Evolutionary conservation across 2,888 invertebrate species (phyloP), one percentile per base, ranked within the genome.

Genomic region (Petrolisthes manimaculis): DNA sequence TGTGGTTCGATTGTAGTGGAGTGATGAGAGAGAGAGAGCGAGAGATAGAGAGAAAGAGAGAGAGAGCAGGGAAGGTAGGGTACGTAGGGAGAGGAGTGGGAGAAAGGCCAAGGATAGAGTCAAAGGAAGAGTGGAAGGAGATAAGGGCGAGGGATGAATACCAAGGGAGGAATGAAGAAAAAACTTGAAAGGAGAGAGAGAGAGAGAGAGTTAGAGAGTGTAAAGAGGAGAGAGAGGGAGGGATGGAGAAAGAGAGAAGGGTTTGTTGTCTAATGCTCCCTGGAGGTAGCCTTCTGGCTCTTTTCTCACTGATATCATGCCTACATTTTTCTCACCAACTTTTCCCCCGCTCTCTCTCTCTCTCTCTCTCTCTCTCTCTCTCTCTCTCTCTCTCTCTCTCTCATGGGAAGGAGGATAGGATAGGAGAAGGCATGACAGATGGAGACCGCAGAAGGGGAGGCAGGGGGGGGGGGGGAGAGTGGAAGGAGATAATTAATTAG

Each of bases 321-420:
- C 21, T 75, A n/a, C 75, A n/a, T 24, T 24, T 24, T 24, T 12
- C 5, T 75, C 75, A n/a, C 24, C 37, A n/a, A 4, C 75, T 24
- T 75, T 24, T 21, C 75, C 24, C 75, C 24, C 75, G 18, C 75
- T 75, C 75, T 75, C 75, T 75, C 75, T 77, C 51, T 77, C 51
- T 77, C 12, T 77, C 51, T 77, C 51, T 77, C 51, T 77, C 51
- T 77, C 51, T 77, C 51, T 77, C 51, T 77, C 51, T 77, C 51
- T 77, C 51, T 37, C 51, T 77, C 51, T 77, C 51, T 77, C 51
- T 77, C 51, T 77, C 51, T 75, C 37, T 75, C 37, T 75, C 5
- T 77, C 1, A 61, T 1, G 61, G 18, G 61, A 61, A 3, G 18
- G 61, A 2, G 61, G 18, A 18, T 12, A 18, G 18, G 61, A 9